phyloP scores from a whole-genome alignment of 2,797 vertebrate species.

The Microchirus variegatus region DNA sequence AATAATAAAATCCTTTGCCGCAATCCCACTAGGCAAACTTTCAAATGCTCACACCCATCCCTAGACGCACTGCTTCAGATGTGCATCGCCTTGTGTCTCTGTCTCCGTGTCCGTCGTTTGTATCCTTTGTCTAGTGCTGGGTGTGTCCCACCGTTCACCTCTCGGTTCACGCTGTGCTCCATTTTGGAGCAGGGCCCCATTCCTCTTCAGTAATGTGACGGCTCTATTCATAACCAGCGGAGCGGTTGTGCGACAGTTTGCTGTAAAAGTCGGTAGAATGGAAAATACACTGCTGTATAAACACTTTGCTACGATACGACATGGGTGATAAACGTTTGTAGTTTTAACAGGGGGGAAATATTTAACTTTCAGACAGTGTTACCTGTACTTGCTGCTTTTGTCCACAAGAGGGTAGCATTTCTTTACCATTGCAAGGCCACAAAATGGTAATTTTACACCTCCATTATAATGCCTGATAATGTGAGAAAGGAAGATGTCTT shows the following conservation, averaged over 20 bases:
- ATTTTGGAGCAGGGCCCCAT: slow-evolving; percentile 14
- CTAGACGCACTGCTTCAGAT: slow-evolving; percentile 29
- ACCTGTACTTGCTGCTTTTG: slow-evolving; percentile 60
- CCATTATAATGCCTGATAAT: slow-evolving; percentile 66
- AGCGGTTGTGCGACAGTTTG: slow-evolving; percentile 26
- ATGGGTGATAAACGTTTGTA: slow-evolving; percentile 41
- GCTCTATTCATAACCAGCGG: slow-evolving; percentile 11
- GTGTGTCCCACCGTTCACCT: slow-evolving; percentile 44
- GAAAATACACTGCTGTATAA: slow-evolving; percentile 24
- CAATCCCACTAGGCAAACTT: slow-evolving; percentile 19
- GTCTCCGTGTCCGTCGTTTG: neutral
- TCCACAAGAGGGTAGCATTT: slow-evolving; percentile 65
- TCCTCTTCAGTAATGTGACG: slow-evolving; percentile 32
- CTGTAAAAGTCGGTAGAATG: slow-evolving; percentile 41
- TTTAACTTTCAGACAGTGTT: slow-evolving; percentile 33
- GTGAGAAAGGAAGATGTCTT: slow-evolving; percentile 39
- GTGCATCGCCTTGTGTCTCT: slow-evolving; percentile 9
- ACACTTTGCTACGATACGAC: slow-evolving; percentile 34
- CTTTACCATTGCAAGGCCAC: slow-evolving; percentile 35
- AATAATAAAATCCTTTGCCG: slow-evolving; percentile 15
- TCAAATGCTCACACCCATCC: slow-evolving; percentile 54
- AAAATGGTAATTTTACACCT: slow-evolving; percentile 59
- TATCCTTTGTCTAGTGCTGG: slow-evolving; percentile 40
- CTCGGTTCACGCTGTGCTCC: slow-evolving; percentile 11
- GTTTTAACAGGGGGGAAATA: slow-evolving; percentile 31